Percentiles rank a stretch among this genome's conserved stretches.
phyloP scores from a whole-genome alignment of 2,888 invertebrate genomes.

The Eristalis arbustorum region DNA sequence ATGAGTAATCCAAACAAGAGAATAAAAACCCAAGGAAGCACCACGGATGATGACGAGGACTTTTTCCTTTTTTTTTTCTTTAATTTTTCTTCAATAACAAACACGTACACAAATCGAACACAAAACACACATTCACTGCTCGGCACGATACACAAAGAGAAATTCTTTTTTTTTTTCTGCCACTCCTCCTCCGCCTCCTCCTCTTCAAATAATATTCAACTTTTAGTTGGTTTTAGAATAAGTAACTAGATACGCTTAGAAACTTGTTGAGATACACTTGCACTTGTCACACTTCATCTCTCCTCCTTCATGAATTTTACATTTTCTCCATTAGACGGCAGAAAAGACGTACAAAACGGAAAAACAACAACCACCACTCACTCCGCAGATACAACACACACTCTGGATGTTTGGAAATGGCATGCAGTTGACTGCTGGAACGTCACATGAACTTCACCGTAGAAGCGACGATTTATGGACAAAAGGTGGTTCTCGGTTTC shows the following conservation, averaged over 20 bases:
- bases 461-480: neutral
- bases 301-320: constrained; percentile 29
- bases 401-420: neutral
- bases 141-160: constrained; percentile 22
- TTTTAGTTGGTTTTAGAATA: neutral
- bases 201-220: constrained; percentile 8
- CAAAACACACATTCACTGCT: neutral
- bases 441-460: neutral
- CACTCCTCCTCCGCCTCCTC: constrained; percentile 1
- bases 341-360: neutral
- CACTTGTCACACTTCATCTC: constrained; percentile 62
- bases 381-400: neutral
- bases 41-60: constrained; percentile 59
- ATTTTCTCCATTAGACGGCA: neutral
- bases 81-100: neutral
- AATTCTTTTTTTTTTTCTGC: constrained; percentile 28
- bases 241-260: constrained; percentile 63
- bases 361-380: neutral
- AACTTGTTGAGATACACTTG: constrained; percentile 74
- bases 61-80: constrained; percentile 1
- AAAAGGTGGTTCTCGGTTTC: neutral
- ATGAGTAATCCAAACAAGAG: constrained; percentile 65
- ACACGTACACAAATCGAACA: neutral
- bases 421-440: neutral
- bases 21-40: constrained; percentile 35